A percentile compares a stretch with the other conserved stretches of the same genome.
Evolutionary conservation across 2,113 vertebrate species (phyloP).

Genomic region (Phocoena sinus): DNA sequence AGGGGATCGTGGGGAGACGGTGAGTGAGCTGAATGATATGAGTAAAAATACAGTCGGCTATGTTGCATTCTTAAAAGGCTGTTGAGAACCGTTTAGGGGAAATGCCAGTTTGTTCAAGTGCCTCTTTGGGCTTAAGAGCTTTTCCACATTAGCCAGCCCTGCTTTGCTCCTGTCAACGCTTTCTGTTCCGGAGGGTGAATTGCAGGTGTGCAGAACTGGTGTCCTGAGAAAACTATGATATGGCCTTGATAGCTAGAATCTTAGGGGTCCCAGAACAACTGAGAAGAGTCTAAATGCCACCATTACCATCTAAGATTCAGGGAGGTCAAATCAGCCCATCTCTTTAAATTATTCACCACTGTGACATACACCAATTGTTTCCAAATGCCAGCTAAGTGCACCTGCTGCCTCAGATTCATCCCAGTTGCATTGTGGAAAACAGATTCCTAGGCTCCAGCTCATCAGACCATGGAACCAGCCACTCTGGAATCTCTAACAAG

Average conservation of each 20-base stretch:
- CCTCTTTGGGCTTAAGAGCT: background rate
- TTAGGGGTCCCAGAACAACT: background rate
- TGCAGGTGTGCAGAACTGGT: background rate
- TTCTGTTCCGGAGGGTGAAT: background rate
- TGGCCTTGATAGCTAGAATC: background rate
- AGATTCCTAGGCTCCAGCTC: background rate
- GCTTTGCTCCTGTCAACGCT: background rate
- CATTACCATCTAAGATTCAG: background rate
- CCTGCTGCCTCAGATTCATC: background rate
- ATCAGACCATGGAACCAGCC: background rate
- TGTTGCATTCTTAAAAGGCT: background rate
- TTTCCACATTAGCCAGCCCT: background rate
- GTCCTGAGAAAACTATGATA: background rate
- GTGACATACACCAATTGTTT: accelerated
- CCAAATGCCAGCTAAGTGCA: background rate
- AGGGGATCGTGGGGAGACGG: background rate
- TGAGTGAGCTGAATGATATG: background rate
- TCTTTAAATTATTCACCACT: background rate
- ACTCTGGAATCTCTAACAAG: background rate
- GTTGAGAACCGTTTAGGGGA: background rate
- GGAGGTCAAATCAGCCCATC: background rate
- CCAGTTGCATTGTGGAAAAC: background rate
- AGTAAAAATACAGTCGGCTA: background rate
- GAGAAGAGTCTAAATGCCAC: background rate
- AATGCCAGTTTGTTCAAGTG: background rate